Percentiles rank a stretch among this genome's conserved stretches.
Conservation (phyloP, 2,113 vertebrate species). For the Cynoglossus semilaevis region DNA sequence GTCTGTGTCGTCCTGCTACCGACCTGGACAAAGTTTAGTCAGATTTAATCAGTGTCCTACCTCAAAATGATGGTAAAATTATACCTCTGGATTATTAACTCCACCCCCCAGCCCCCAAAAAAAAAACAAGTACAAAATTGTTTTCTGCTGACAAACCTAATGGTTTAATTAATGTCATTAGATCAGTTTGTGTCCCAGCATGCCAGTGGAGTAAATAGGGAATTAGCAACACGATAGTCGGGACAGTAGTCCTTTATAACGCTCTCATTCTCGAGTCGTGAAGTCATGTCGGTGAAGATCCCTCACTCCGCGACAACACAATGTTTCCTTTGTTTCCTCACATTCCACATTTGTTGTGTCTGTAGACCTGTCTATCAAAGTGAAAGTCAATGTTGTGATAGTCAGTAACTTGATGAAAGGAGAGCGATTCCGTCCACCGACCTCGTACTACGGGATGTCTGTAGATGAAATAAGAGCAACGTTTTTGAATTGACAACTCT, state of each 20-base stretch:
- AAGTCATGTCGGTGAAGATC: conserved; percentile 24
- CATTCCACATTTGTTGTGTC: background rate
- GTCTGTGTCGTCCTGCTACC: too few relatives aligned
- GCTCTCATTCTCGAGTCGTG: conserved; percentile 32
- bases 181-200: conserved; percentile 17
- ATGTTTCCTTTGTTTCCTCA: conserved; percentile 17
- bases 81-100: too few relatives aligned
- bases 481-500: too few relatives aligned
- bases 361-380: background rate
- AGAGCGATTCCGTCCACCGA: background rate
- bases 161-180: conserved; percentile 8
- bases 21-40: too few relatives aligned
- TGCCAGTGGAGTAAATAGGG: conserved; percentile 5
- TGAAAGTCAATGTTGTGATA: background rate
- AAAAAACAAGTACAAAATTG: too few relatives aligned
- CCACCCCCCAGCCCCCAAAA: background rate
- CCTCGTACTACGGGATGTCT: too few relatives aligned
- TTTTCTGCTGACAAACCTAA: background rate
- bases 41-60: too few relatives aligned
- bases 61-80: too few relatives aligned
- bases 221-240: background rate
- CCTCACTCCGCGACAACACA: conserved; percentile 1
- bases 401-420: background rate
- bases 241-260: conserved; percentile 27
- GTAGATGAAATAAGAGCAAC: too few relatives aligned